Base-by-base conservation (phyloP, 2,797 vertebrate genomes). In the Arremon aurantiirostris region DNA sequence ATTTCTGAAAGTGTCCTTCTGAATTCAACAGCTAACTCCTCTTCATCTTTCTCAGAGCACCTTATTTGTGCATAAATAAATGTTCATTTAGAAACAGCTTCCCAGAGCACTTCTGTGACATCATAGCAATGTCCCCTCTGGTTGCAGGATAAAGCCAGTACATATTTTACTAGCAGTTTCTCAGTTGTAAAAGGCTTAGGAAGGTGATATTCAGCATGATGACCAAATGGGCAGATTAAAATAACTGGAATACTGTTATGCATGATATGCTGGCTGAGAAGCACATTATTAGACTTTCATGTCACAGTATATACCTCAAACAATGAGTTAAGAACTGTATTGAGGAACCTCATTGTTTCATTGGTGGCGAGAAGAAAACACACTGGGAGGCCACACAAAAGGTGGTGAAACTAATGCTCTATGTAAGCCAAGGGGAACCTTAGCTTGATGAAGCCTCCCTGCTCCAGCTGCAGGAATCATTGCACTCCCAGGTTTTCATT, bases 201-300 rank as follows among this genome's bases (percentile, higher is more conserved):
- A 91, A 93, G 86, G 61, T 91, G 81, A 49, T 82, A 42, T 30
- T 59, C 60, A 64, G 37, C 53, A 86, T 61, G n/a, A 83, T 87
- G 49, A 78, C 24, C 34, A 89, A 94, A 89, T 49, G 49, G 96
- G 49, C 28, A 94, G 86, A 84, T 53, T 93, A 95, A 93, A 96
- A 79, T 90, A 90, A 90, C 81, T 20, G 15, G 52, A 89, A 64
- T 90, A 57, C 19, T 1, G 0, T 72, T 34, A 79, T 69, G 63
- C 35, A 77, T 5, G 6, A 49, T 69, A 75, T 72, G 47, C 42
- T 94, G 59, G 8, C 72, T 91, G 82, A 86, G 82, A 95, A 95
- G 42, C 69, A n/a, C 46, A 44, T 77, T 42, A 53, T 92, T 64
- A 93, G 79, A 81, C 61, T 88, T 86, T 93, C 56, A 35, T 86